A percentile compares a stretch with the other conserved stretches of the same genome.
Conservation (phyloP, 2,888 invertebrate species). For the Odontothrips loti region DNA sequence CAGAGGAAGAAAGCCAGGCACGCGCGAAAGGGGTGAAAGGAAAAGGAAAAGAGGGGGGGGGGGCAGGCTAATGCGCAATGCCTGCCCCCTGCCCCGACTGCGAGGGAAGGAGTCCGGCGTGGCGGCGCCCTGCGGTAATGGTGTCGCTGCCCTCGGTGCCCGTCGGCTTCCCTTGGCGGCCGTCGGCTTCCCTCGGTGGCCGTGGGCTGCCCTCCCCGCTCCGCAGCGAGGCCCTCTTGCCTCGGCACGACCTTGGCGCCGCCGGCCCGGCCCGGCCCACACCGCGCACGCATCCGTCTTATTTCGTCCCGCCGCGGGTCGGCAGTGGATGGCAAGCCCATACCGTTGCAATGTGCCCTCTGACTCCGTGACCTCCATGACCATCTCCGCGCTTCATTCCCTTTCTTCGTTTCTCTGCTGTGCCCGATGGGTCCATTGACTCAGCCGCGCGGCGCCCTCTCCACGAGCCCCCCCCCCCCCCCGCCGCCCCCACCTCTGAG, state of each 20-base stretch:
- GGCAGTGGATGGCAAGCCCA: too few relatives aligned
- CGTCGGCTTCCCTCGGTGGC: not conserved
- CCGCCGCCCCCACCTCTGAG: too few relatives aligned
- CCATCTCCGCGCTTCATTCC: too few relatives aligned
- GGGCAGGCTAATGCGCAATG: not conserved
- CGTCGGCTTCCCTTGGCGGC: not conserved
- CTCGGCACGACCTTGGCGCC: not conserved
- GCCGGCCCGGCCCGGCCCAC: too few relatives aligned
- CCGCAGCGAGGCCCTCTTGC: not conserved
- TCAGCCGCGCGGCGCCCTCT: not conserved
- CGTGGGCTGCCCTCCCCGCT: not conserved
- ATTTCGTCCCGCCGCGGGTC: too few relatives aligned
- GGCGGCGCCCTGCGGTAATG: not conserved
- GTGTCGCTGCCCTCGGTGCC: not conserved
- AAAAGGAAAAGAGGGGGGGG: not conserved
- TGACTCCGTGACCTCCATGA: too few relatives aligned
- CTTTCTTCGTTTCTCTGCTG: too few relatives aligned
- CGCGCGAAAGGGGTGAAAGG: not conserved
- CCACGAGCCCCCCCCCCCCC: too few relatives aligned
- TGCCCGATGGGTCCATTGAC: not conserved
- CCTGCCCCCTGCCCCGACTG: not conserved
- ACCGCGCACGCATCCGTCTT: too few relatives aligned
- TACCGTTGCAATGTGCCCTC: too few relatives aligned
- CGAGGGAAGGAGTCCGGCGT: not conserved
- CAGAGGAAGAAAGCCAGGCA: not conserved